phyloP scores from a whole-genome alignment of 1,140 invertebrate species.

The Drosophila bocki region DNA sequence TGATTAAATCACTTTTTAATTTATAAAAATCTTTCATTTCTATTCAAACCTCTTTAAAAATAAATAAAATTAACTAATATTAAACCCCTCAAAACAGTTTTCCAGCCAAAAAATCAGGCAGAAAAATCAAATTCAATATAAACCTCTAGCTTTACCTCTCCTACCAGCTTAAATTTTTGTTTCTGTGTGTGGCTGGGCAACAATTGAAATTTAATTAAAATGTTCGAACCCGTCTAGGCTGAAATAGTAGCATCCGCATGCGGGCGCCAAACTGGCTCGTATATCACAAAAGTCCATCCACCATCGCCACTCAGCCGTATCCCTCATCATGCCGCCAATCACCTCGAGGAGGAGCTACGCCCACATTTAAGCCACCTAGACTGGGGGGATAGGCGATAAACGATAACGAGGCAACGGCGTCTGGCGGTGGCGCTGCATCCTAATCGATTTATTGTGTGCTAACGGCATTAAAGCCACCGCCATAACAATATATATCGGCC shows the following conservation, averaged over 20 bases:
- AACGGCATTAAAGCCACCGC: conserved; percentile 42
- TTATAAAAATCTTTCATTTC: background rate
- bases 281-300: conserved; percentile 22
- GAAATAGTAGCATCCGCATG: conserved; percentile 28
- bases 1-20: background rate
- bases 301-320: background rate
- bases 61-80: background rate
- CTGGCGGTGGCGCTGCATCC: conserved; percentile 47
- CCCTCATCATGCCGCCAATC: conserved; percentile 1
- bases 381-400: conserved; percentile 5
- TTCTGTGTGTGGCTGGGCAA: conserved; percentile 11
- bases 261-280: conserved; percentile 34
- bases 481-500: conserved; percentile 48
- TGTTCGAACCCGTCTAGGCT: conserved; percentile 20
- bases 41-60: background rate
- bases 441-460: conserved; percentile 73
- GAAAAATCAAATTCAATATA: too few relatives aligned
- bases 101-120: background rate
- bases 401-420: conserved; percentile 56
- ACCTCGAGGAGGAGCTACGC: conserved; percentile 10
- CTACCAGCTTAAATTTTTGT: background rate
- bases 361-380: conserved; percentile 43
- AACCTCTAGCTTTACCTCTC: background rate
- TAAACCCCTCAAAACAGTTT: background rate
- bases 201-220: conserved; percentile 64